These are phyloP conservation scores for Catharus ustulatus DNA, from an alignment of 2,797 vertebrate species.

Conservation along the genomic window DNA sequence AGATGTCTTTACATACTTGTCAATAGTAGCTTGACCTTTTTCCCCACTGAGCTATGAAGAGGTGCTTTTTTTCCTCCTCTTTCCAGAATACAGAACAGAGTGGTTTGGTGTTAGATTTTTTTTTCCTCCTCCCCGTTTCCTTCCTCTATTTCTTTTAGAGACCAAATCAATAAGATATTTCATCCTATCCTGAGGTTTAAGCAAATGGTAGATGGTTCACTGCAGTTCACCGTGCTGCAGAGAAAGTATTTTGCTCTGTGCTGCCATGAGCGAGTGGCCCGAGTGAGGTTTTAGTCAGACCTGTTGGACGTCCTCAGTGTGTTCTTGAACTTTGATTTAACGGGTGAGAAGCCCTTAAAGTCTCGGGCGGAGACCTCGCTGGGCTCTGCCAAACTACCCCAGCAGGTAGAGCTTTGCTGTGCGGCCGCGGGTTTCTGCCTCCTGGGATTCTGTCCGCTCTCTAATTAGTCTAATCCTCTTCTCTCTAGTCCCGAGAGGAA, in stretches of 20 bases:
- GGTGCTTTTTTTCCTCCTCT: background rate
- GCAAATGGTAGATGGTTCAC: background rate
- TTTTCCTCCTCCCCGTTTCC: too few species aligned
- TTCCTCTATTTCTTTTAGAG: background rate
- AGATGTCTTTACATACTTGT: constrained; percentile 79
- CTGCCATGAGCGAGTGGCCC: background rate
- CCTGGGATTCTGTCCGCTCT: background rate
- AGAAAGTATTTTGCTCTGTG: background rate
- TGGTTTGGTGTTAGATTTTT: background rate
- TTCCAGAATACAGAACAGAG: constrained; percentile 25
- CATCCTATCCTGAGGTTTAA: background rate
- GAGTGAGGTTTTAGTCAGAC: constrained; percentile 18
- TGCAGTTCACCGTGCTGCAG: background rate
- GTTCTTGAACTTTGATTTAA: constrained; percentile 54
- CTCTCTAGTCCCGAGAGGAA: background rate
- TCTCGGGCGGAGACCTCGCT: background rate
- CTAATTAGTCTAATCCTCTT: too few species aligned
- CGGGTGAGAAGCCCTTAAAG: background rate
- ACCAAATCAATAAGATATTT: constrained; percentile 30
- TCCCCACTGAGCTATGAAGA: constrained; percentile 56
- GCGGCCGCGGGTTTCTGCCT: background rate
- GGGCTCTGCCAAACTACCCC: background rate
- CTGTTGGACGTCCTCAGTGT: background rate
- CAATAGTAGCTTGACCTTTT: constrained; percentile 76
- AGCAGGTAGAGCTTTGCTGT: background rate